These are phyloP conservation scores for Chiloscyllium plagiosum DNA, from an alignment of 2,113 vertebrate species.

Conservation along the genomic window DNA sequence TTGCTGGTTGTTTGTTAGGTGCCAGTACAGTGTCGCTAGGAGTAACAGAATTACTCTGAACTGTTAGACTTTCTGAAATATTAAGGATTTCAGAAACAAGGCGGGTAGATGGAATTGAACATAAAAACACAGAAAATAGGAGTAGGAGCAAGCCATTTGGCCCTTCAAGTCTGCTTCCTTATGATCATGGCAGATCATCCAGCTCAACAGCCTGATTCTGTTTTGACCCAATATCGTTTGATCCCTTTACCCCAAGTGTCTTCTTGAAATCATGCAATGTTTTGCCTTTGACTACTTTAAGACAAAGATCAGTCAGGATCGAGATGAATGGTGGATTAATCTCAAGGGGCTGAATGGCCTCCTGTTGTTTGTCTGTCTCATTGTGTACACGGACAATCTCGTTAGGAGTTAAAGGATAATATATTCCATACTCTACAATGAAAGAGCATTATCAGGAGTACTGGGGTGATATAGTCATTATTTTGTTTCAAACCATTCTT, in stretches of 20 bases:
- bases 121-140: no score
- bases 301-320: not conserved
- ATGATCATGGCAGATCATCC: no score
- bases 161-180: no score
- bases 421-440: not conserved
- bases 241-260: no score
- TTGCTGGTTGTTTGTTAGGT: not conserved
- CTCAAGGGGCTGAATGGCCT: not conserved
- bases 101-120: not conserved
- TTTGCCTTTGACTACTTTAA: not conserved
- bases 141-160: no score
- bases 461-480: not conserved
- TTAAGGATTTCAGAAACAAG: not conserved
- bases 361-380: not conserved
- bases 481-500: constrained; percentile 20
- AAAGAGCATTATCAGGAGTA: not conserved
- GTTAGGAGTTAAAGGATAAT: not conserved
- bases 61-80: not conserved
- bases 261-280: no score
- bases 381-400: not conserved
- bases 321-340: not conserved
- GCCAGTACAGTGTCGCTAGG: not conserved
- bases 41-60: not conserved
- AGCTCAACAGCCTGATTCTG: no score
- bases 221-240: no score